phyloP scores from a whole-genome alignment of 2,113 vertebrate genomes.

The Nipponia nippon region DNA sequence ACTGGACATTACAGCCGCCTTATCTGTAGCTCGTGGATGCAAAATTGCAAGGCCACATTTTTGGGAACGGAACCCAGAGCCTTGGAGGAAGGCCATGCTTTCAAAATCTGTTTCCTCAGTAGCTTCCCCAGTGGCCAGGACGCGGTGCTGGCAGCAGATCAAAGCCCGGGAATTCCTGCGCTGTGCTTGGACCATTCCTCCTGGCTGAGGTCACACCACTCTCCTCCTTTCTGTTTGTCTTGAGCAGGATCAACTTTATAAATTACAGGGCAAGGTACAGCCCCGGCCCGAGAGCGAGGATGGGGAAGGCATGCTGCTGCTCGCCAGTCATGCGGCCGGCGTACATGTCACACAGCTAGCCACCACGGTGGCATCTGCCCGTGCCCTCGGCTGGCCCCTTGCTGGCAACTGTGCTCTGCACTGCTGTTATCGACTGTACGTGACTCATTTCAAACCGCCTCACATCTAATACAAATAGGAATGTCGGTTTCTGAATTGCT shows the following conservation, averaged over 20 bases:
- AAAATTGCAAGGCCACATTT: not conserved
- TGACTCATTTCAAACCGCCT: not conserved
- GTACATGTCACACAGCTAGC: rapidly evolving
- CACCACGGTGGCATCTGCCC: not conserved
- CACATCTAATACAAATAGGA: not conserved
- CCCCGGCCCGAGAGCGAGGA: not conserved
- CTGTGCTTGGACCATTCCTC: not conserved
- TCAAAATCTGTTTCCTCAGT: not conserved
- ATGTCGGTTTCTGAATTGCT: not conserved
- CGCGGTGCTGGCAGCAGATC: rapidly evolving
- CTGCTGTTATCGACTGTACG: not conserved
- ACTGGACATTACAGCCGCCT: rapidly evolving
- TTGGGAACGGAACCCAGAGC: not conserved
- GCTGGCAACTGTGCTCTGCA: not conserved
- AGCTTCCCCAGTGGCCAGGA: not conserved
- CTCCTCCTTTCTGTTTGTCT: not conserved
- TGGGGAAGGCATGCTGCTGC: not conserved
- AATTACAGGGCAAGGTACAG: not conserved
- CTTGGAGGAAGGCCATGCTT: not conserved
- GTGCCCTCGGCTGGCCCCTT: rapidly evolving
- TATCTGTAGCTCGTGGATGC: not conserved
- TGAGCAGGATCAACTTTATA: not conserved
- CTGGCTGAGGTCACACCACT: not conserved
- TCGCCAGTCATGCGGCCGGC: rapidly evolving
- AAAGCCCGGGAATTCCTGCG: not conserved